A percentile compares a stretch with the other conserved stretches of the same genome.
These are phyloP conservation scores for Acropora yongei DNA, from an alignment of 64 coral and sea anemone genomes.

Conservation along the genomic window DNA sequence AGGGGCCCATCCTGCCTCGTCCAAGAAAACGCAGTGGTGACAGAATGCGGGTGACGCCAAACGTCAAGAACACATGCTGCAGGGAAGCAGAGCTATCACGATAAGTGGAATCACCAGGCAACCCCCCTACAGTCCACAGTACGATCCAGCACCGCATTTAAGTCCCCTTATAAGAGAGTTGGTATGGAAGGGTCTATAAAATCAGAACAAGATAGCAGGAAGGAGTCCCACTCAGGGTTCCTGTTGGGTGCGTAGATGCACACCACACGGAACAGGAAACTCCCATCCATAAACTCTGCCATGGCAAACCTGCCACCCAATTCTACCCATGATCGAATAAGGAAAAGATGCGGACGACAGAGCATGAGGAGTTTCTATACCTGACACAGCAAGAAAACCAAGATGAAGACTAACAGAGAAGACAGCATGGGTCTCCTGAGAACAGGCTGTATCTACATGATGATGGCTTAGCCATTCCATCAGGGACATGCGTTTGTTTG, in stretches of 20 bases:
- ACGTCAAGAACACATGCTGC: neutral
- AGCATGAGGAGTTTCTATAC: neutral
- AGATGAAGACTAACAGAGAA: neutral
- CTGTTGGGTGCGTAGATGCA: slow-evolving; percentile 38
- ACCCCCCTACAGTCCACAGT: neutral
- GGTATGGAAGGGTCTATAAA: neutral
- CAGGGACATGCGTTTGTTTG: neutral
- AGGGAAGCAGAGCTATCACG: neutral
- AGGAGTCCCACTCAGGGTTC: neutral
- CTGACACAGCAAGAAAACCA: slow-evolving; percentile 35
- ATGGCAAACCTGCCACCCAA: neutral
- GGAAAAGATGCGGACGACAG: neutral
- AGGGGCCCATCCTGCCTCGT: too few species aligned
- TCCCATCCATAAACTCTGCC: neutral
- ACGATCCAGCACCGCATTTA: neutral
- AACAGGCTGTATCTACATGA: neutral
- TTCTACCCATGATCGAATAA: too few species aligned
- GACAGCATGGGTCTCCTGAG: slow-evolving; percentile 37
- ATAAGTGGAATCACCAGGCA: too few species aligned
- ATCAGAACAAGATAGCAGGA: neutral
- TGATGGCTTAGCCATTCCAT: neutral
- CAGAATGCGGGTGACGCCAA: neutral
- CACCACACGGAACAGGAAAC: neutral
- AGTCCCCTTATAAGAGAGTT: too few species aligned
- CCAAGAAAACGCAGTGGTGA: neutral